Evolutionary conservation across 2,113 vertebrate genomes (phyloP), one percentile per base, ranked within the genome.

Genomic region (Xiphophorus maculatus): DNA sequence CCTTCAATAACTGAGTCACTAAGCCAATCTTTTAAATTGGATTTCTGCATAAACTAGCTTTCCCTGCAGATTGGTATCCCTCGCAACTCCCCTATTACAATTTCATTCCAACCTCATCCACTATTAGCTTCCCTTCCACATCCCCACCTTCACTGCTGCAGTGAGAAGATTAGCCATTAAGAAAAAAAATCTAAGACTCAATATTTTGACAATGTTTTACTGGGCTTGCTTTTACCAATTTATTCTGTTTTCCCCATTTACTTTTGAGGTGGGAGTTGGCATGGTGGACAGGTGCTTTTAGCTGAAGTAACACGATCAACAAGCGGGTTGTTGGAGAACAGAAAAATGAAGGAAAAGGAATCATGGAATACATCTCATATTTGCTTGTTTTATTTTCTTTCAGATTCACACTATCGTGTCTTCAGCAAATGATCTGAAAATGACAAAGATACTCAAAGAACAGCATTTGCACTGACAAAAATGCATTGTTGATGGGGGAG

Each of bases 41-140:
- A 92, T 93, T 91, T 84, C 80, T 90, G 88, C 79, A 90, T 89
- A 79, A 89, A 92, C 84, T 89, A 84, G 90, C 81, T 86, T 88
- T 90, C 83, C 77, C 74, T 74, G 76, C 74, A 90, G 89, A 86
- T 85, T 82, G 88, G 63, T 89, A 84, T 86, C 86, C 89, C 88
- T 90, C 85, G 84, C 86, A 81, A 80, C 81, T 77, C 73, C 84
- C 84, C 87, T 83, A 87, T 88, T 86, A 76, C 74, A 82, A 79
- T 90, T 89, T 78, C 54, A 79, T 62, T 74, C 78, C n/a, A 9
- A 64, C 64, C 62, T 77, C 69, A 66, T 63, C 35, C 22, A 3
- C 74, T 37, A 37, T 32, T 42, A 3, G 5, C 10, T 35, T 35
- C n/a, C 51, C 25, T 27, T 65, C 32, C 42, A 19, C 19, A 32